These are phyloP conservation scores for Trigoniulus corallinus DNA, from an alignment of 1,140 invertebrate genomes.

Conservation along the genomic window DNA sequence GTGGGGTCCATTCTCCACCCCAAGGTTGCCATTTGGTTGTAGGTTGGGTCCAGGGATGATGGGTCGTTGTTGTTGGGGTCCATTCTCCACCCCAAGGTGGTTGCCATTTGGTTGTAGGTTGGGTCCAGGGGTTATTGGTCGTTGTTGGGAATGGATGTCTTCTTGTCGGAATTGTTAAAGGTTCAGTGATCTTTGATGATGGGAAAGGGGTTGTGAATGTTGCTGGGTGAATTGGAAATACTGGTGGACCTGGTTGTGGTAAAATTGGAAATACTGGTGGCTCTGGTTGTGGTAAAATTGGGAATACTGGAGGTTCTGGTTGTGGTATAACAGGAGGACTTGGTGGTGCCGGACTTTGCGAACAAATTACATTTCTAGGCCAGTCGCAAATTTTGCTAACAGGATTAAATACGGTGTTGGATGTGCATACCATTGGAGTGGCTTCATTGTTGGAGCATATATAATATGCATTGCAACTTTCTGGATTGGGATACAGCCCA, in stretches of 20 bases:
- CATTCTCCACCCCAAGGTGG: background rate
- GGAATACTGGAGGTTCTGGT: background rate
- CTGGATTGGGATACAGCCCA: conserved; percentile 7
- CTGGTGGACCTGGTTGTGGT: background rate
- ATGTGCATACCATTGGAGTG: background rate
- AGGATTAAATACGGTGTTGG: background rate
- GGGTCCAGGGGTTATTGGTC: no score
- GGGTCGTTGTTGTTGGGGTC: background rate
- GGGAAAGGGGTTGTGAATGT: no score
- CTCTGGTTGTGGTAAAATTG: background rate
- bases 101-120: background rate
- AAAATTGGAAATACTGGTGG: background rate
- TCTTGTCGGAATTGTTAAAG: conserved; percentile 4
- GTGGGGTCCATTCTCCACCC: background rate
- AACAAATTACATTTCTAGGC: background rate
- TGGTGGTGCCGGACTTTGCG: background rate
- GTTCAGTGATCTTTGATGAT: background rate
- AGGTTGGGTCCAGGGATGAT: background rate
- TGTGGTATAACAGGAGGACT: background rate
- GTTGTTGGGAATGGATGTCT: background rate
- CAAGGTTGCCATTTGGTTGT: background rate
- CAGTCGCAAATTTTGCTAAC: background rate
- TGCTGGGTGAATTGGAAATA: no score
- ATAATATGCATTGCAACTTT: conserved; percentile 11
- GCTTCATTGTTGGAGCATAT: background rate